Evolutionary conservation across 1,140 invertebrate genomes (phyloP), one percentile per base, ranked within the genome.

Genomic region (Heliconius eleuchia): DNA sequence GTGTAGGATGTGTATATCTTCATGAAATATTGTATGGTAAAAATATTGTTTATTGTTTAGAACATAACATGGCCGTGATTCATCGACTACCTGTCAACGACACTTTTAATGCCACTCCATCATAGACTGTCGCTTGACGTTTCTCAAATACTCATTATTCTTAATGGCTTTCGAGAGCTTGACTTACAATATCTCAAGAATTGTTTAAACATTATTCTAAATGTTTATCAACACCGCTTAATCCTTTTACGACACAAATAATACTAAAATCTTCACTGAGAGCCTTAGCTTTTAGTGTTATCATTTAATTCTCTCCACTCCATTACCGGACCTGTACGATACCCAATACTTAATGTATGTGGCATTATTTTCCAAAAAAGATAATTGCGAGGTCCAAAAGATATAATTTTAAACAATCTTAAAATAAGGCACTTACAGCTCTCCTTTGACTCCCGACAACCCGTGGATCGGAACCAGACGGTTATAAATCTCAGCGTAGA

Each of bases 401-500:
- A 23, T 66, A 27, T 66, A 66, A 66, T 66, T 27, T 66, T 23
- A 66, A 66, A 66, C 23, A 66, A 66, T 66, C 60, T 66, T 30
- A 66, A 66, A 66, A 66, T 66, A 79, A 79, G 83, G 85, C 85
- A 88, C 86, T 88, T 80, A 83, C 81, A 89, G 85, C 83, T 91
- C 89, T 91, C 90, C 87, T 90, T 91, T 88, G 87, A 85, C 87
- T 85, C 90, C 90, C 91, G 91, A 81, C 88, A 88, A 89, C 86
- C 87, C 86, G 89, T 89, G 86, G 88, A 92, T 91, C 86, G 91
- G 60, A 88, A 86, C 80, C 85, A 88, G 86, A 85, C 85, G 86
- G 85, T 88, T 88, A 90, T 94, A 93, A 92, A 92, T 92, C 88
- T 89, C 84, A 60, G 52, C 80, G 79, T 72, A 83, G 83, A 81